Evolutionary conservation across 1,140 invertebrate genomes (phyloP), one percentile per base, ranked within the genome.

Genomic region (Pentalonia nigronervosa): DNA sequence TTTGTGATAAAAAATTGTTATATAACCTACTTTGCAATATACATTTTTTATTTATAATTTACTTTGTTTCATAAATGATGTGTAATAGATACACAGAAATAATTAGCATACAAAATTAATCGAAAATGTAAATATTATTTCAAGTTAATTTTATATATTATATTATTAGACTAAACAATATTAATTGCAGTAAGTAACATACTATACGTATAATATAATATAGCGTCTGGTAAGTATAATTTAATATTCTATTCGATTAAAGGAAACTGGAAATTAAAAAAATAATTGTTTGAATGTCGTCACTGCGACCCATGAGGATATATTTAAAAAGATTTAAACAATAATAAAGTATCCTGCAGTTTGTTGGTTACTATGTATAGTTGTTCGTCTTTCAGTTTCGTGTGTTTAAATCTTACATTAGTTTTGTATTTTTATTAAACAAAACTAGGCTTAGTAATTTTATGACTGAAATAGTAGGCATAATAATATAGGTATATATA

Each of bases 371-470:
- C 41, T 41, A 41, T 41, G 21, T 25, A 84, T 21, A 84, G 41
- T 41, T 84, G 23, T 84, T 84, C 23, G 34, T 25, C 9, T 84
- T 84, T 45, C 20, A 83, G n/a, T 41, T 83, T 7, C n/a, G 45
- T 84, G 21, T 84, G 25, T 45, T 84, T 84, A 84, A 84, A 84
- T 45, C 83, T 36, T 41, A 84, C 83, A 45, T 84, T 84, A 84
- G 83, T 84, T 84, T 9, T 3, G 83, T 84, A 30, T 84, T 30
- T 36, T 45, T 41, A 41, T 2, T 41, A 41, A 84, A 23, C 41
- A 41, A 25, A 84, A 84, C 23, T 2, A 9, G 36, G 83, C 83
- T 84, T 84, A 45, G 41, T 45, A 30, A 45, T 41, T 84, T 41
- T 6, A 41, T 25, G 23, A 84, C 2, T 84, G 23, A 36, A 76